Evolutionary conservation across 2,113 vertebrate genomes (phyloP).

Genomic region (Diglossa brunneiventris): DNA sequence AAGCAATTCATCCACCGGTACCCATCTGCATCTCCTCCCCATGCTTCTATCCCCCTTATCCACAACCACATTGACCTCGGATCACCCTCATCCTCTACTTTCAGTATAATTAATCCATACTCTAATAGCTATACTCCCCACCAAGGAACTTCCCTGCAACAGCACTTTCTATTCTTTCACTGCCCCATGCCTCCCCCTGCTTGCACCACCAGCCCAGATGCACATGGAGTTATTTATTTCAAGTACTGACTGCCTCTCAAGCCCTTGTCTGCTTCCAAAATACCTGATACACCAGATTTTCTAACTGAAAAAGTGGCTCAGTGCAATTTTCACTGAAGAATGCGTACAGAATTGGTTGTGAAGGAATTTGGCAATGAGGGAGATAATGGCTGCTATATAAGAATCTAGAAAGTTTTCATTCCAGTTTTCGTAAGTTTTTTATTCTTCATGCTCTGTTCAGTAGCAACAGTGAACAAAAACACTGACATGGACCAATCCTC

Average conservation of each 20-base stretch:
- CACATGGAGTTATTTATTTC: not conserved
- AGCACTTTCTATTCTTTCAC: not conserved
- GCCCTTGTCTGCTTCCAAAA: not conserved
- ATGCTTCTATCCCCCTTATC: not conserved
- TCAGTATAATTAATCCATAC: not conserved
- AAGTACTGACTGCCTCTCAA: not conserved
- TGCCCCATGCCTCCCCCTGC: fast-evolving
- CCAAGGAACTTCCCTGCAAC: not conserved
- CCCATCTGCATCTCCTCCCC: not conserved
- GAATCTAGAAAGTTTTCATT: not conserved
- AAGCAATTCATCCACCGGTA: not conserved
- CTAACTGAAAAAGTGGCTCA: not conserved
- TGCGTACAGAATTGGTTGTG: not conserved
- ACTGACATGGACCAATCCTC: not conserved
- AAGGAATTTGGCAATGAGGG: not conserved
- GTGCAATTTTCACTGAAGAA: not conserved
- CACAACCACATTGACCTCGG: not conserved
- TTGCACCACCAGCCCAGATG: not conserved
- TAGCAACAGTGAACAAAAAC: not conserved
- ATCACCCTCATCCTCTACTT: not conserved
- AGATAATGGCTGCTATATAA: not conserved
- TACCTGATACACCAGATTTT: not conserved
- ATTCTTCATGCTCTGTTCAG: not conserved
- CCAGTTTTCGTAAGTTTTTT: not conserved
- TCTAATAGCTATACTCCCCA: not conserved